Base-by-base conservation (phyloP, 2,888 invertebrate genomes). In the Drosophila parthenogenetica region DNA sequence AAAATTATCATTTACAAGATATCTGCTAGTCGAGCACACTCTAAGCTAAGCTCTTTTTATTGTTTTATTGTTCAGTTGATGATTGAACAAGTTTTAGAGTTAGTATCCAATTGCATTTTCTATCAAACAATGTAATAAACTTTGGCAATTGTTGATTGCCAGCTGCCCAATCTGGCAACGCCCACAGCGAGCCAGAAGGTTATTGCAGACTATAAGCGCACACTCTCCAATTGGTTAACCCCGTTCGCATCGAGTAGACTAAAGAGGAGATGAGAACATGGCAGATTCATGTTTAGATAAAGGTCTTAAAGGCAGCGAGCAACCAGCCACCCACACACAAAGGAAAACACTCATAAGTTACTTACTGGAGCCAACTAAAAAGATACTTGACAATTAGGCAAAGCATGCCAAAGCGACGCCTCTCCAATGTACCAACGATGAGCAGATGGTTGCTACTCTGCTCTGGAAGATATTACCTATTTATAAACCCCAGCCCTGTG, bases 401-500 rank as follows among this genome's bases (percentile, higher is more conserved):
- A 22, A 55, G 55, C 55, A 55, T 42, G 45, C 55, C 54, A 54
- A 35, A 35, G 40, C 40, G 39, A 16, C 53, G 51, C 40, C 11
- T 29, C 32, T 5, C 8, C 8, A 29, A n/a, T n/a, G 45, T 22
- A 11, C 16, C 25, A 42, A 48, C 46, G 46, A 32, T 57, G 22
- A 40, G 32, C 59, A 60, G 50, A 60, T 60, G 59, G 29, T 29
- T 29, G 29, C 48, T 17, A 16, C 43, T 11, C 54, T 43, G n/a
- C 50, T 60, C 50, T 60, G 59, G 59, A 60, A 50, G 50, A 13
- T 50, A 49, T 50, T 29, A 42, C 48, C 59, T 60, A 60, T 60
- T 60, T 60, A 19, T 60, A 60, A 43, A 22, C 50, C 42, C 43
- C 40, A 50, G 59, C 65, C 69, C 51, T 79, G 82, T 82, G 77